phyloP scores from a whole-genome alignment of 2,113 vertebrate species.

The Hydropotes inermis region DNA sequence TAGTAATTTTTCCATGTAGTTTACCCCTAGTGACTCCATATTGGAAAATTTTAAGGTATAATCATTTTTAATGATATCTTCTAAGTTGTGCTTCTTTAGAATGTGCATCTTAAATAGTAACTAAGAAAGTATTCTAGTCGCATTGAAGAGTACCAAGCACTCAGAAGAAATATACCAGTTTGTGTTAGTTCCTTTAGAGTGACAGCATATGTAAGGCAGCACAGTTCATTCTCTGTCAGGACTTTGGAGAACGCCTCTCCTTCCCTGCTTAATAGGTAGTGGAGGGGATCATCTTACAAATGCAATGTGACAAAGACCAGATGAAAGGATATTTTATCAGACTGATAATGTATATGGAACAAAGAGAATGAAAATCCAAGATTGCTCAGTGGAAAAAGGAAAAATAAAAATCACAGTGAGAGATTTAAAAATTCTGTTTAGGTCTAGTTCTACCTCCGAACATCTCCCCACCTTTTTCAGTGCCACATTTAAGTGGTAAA shows the following conservation, averaged over 20 bases:
- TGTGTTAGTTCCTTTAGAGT: background rate
- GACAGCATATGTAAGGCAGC: fast-evolving
- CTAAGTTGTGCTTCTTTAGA: background rate
- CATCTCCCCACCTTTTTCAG: background rate
- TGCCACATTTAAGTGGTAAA: background rate
- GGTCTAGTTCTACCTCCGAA: background rate
- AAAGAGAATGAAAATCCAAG: background rate
- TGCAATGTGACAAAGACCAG: background rate
- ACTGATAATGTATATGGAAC: background rate
- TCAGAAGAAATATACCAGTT: background rate
- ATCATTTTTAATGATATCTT: background rate
- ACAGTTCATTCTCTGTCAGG: background rate
- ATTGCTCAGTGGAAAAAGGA: background rate
- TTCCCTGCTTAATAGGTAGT: background rate
- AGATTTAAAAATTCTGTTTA: background rate
- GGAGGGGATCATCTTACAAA: background rate
- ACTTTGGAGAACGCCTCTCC: too few relatives aligned
- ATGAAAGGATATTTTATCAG: background rate
- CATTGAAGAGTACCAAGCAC: background rate
- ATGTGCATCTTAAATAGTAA: background rate
- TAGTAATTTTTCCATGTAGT: background rate
- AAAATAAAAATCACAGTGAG: background rate
- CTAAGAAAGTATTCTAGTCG: background rate
- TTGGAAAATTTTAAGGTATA: background rate
- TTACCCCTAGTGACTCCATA: background rate